Conservation (phyloP, 2,888 invertebrate species). For the Leucania comma region DNA sequence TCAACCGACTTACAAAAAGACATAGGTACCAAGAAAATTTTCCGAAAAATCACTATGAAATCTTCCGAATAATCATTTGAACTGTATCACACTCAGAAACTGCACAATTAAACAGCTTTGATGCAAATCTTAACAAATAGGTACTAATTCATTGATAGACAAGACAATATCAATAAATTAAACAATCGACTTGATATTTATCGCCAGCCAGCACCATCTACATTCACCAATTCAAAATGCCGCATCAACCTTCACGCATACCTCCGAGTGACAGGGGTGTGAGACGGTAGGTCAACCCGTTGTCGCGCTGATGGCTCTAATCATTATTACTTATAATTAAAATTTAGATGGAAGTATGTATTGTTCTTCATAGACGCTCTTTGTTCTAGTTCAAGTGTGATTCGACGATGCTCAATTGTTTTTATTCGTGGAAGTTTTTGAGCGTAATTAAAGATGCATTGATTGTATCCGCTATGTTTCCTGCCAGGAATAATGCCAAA, state of each 20-base stretch:
- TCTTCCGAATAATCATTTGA: background rate
- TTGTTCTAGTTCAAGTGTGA: slow-evolving; percentile 53
- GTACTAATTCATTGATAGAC: slow-evolving; percentile 9
- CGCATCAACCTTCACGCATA: slow-evolving; percentile 69
- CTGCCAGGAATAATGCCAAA: no score
- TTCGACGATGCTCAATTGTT: slow-evolving; percentile 24
- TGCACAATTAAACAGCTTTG: background rate
- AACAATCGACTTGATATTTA: slow-evolving; percentile 12
- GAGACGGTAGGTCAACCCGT: slow-evolving; percentile 85
- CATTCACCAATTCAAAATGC: slow-evolving; percentile 50
- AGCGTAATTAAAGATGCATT: background rate
- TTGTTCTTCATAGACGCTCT: slow-evolving; percentile 67
- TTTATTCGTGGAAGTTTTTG: background rate
- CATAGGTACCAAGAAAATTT: background rate
- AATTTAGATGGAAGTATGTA: slow-evolving; percentile 82
- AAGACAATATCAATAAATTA: slow-evolving; percentile 12
- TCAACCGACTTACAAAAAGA: background rate
- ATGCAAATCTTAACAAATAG: background rate
- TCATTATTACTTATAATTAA: slow-evolving; percentile 89
- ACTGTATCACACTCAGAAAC: no score
- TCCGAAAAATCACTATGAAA: no score
- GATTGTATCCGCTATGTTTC: background rate
- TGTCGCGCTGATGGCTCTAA: slow-evolving; percentile 87
- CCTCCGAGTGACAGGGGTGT: slow-evolving; percentile 77
- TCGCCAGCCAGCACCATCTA: background rate